phyloP scores from a whole-genome alignment of 1,140 invertebrate genomes.

The Orchesella cincta region DNA sequence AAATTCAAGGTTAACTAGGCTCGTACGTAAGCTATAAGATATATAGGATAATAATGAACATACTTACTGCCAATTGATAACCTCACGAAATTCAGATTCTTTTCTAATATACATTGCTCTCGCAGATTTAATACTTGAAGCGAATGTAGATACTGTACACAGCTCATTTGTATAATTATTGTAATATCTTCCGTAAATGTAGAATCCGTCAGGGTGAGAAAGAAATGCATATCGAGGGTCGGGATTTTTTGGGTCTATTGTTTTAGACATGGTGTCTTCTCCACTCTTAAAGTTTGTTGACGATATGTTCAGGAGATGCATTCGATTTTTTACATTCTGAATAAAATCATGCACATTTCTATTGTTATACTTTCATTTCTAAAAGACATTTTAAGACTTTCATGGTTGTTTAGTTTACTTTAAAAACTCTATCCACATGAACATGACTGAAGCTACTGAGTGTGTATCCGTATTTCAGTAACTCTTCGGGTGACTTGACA shows the following conservation, averaged over 20 bases:
- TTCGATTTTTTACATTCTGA: background rate
- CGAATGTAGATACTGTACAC: background rate
- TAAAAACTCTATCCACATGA: background rate
- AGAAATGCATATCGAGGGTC: background rate
- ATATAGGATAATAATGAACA: background rate
- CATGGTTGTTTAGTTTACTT: background rate
- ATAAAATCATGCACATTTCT: too few species aligned
- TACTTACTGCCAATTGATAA: background rate
- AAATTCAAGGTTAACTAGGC: background rate
- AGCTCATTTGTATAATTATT: background rate
- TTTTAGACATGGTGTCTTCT: too few species aligned
- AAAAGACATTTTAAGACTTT: too few species aligned
- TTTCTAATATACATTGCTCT: background rate
- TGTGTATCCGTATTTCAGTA: background rate
- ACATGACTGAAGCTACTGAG: background rate
- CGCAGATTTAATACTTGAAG: background rate
- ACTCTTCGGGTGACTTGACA: background rate
- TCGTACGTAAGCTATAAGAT: background rate
- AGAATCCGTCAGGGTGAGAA: background rate
- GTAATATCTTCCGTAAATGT: background rate
- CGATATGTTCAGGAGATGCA: too few species aligned
- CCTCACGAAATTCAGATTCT: background rate
- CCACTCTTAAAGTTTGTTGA: too few species aligned
- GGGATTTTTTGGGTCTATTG: background rate
- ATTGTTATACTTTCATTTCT: too few species aligned